Conservation (phyloP, 2,113 vertebrate genomes). For the Siphamia tubifer region DNA sequence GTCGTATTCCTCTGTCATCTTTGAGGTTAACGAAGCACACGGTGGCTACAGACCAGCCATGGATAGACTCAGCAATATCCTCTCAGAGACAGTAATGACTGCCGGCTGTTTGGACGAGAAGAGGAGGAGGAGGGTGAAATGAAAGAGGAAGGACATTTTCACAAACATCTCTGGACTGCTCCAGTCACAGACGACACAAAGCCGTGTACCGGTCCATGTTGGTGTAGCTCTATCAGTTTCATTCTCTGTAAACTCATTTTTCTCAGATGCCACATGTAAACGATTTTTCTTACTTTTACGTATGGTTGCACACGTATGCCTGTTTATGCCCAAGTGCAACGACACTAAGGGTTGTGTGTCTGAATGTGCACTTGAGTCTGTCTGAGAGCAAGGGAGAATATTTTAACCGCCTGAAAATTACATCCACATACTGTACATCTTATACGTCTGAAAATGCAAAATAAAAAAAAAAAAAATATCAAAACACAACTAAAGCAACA, state of each 20-base stretch:
- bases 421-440: slow-evolving; percentile 54
- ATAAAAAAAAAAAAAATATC: slow-evolving; percentile 27
- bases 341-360: background rate
- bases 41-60: slow-evolving; percentile 39
- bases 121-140: background rate
- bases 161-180: background rate
- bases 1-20: slow-evolving; percentile 36
- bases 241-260: slow-evolving; percentile 27
- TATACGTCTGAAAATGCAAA: slow-evolving; percentile 48
- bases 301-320: background rate
- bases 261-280: slow-evolving; percentile 34
- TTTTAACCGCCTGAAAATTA: slow-evolving; percentile 49
- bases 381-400: slow-evolving; percentile 9
- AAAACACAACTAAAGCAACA: slow-evolving; percentile 54
- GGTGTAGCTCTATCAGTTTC: slow-evolving; percentile 14
- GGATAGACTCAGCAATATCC: slow-evolving; percentile 62
- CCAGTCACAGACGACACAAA: background rate
- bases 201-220: background rate
- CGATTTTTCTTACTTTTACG: background rate
- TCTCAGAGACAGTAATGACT: background rate
- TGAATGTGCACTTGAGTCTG: slow-evolving; percentile 7
- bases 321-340: slow-evolving; percentile 6
- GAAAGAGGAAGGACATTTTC: slow-evolving; percentile 10
- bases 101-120: background rate
- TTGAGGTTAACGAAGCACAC: slow-evolving; percentile 61